Conservation (phyloP, 1,140 invertebrate genomes). For the Drosophila virilis region DNA sequence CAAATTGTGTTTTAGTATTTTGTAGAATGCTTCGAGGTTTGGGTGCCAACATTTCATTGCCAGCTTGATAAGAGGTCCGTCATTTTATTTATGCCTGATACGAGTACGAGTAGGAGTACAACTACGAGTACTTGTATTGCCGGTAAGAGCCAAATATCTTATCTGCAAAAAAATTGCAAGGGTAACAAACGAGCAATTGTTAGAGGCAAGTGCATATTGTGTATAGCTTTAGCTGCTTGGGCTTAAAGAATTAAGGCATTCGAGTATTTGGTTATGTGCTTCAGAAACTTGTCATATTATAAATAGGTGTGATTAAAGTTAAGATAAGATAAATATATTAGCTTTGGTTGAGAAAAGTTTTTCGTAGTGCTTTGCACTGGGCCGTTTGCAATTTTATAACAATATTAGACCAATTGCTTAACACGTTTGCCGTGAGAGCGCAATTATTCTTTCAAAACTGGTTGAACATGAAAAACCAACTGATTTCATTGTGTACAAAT, state of each 20-base stretch:
- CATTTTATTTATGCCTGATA: conserved; percentile 22
- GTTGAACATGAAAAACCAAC: too few relatives aligned
- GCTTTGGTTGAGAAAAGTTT: too few relatives aligned
- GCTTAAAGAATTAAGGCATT: background rate
- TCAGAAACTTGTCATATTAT: background rate
- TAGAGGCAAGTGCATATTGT: conserved; percentile 2
- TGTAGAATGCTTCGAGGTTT: conserved; percentile 51
- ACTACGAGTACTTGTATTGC: background rate
- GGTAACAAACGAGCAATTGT: conserved; percentile 11
- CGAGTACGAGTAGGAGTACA: background rate
- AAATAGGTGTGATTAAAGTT: background rate
- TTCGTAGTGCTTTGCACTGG: too few relatives aligned
- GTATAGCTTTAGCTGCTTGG: background rate
- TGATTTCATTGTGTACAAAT: too few relatives aligned
- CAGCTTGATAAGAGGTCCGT: conserved; percentile 22
- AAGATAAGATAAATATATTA: too few relatives aligned
- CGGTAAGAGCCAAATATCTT: conserved; percentile 28
- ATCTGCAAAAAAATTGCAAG: conserved; percentile 18
- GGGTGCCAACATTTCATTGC: conserved; percentile 35
- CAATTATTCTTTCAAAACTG: too few relatives aligned
- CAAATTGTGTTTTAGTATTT: conserved; percentile 46
- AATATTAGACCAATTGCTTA: too few relatives aligned
- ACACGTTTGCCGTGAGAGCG: too few relatives aligned
- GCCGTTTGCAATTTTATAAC: too few relatives aligned
- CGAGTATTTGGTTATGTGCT: background rate